Evolutionary conservation across 2,888 invertebrate genomes (phyloP), one percentile per base, ranked within the genome.

Genomic region (Ochlodes sylvanus): DNA sequence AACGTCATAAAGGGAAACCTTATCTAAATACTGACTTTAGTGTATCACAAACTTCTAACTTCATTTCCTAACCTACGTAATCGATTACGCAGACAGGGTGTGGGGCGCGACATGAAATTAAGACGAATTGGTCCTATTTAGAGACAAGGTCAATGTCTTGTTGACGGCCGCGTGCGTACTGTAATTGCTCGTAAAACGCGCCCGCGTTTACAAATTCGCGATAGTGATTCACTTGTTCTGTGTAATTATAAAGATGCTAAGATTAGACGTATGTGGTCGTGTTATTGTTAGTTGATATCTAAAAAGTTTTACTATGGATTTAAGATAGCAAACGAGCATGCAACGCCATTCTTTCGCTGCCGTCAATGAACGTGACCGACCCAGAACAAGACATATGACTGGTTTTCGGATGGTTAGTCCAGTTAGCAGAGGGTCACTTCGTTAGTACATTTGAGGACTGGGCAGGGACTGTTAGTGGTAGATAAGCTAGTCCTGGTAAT

Each of bases 171-270:
- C 62, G 42, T 63, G 69, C 52, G 52, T 34, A 62, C 63, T 71
- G 73, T 72, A 70, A 73, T 69, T 57, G 57, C 38, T 57, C 57
- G 57, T 57, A 57, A 57, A 57, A 57, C 57, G 19, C 38, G 75
- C 63, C 69, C 71, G 61, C 71, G 71, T 73, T 72, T 68, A 71
- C 69, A 71, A 71, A 70, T 71, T 60, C 70, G 66, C 64, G 21
- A 63, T 47, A 55, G 57, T 72, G 71, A 74, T 57, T 76, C 74
- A 74, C 56, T 70, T 62, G 54, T 52, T 12, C 32, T 15, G 34
- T 41, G 19, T 14, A 50, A 61, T 57, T 44, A 64, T 70, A 62
- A 63, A 50, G 55, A 68, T 66, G 17, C n/a, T 15, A 42, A 64
- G 58, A 60, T 57, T 68, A 63, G 41, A 54, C 19, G 15, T 19